Conservation (phyloP, 2,888 invertebrate genomes). For the Megastigmus dorsalis region DNA sequence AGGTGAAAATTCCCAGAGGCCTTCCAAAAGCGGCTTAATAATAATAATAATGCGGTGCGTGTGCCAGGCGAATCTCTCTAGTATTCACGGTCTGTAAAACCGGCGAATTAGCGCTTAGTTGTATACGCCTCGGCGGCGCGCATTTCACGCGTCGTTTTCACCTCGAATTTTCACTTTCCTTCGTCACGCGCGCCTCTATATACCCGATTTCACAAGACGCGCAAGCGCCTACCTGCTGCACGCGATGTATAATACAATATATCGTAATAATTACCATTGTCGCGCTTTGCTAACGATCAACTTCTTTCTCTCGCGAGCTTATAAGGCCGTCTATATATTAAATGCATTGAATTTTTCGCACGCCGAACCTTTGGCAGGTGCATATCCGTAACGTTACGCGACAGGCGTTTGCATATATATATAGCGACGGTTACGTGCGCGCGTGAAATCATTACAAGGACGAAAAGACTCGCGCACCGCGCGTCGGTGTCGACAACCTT, state of each 20-base stretch:
- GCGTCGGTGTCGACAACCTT: constrained; percentile 35
- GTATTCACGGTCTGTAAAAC: background rate
- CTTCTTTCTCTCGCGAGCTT: too few relatives aligned
- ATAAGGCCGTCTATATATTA: too few relatives aligned
- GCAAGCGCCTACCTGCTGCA: background rate
- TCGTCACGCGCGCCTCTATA: background rate
- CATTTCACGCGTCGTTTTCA: background rate
- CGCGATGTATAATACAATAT: background rate
- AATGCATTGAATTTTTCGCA: background rate
- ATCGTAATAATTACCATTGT: constrained; percentile 4
- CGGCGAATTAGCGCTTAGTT: background rate
- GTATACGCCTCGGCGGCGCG: background rate
- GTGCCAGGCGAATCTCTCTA: too few relatives aligned
- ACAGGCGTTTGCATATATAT: too few relatives aligned
- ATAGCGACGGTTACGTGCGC: background rate
- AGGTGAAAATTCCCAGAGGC: too few relatives aligned
- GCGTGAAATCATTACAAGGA: constrained; percentile 35
- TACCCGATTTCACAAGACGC: too few relatives aligned
- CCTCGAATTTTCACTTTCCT: background rate
- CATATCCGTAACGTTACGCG: too few relatives aligned
- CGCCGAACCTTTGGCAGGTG: too few relatives aligned
- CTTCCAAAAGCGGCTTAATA: background rate
- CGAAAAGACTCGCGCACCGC: too few relatives aligned
- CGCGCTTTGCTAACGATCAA: too few relatives aligned
- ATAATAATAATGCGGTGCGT: too few relatives aligned